Evolutionary conservation across 2,113 vertebrate genomes (phyloP).

Genomic region (Trematocara zebra): DNA sequence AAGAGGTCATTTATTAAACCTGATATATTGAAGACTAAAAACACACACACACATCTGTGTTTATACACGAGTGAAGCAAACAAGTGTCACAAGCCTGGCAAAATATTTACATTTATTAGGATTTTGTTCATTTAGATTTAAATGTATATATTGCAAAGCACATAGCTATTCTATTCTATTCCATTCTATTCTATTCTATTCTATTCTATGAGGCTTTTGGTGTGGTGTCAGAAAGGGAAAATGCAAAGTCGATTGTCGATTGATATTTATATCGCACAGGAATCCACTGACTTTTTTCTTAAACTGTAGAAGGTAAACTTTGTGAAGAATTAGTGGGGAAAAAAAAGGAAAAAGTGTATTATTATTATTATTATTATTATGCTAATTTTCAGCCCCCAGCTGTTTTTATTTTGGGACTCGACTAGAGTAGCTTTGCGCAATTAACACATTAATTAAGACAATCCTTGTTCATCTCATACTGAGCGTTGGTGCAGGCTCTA

Average conservation of each 20-base stretch:
- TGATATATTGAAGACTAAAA: neutral
- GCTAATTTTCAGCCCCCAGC: neutral
- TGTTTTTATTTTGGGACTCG: neutral
- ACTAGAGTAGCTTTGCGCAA: neutral
- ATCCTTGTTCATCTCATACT: neutral
- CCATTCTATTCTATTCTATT: neutral
- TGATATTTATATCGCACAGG: neutral
- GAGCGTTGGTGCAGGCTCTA: neutral
- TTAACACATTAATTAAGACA: neutral
- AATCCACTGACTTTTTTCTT: neutral
- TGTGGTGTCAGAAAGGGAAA: neutral
- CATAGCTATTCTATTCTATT: neutral
- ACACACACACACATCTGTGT: neutral
- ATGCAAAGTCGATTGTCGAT: accelerated
- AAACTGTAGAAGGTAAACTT: neutral
- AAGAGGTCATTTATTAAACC: neutral
- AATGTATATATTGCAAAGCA: neutral
- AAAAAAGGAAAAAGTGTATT: neutral
- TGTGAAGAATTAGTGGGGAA: neutral
- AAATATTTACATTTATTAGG: neutral
- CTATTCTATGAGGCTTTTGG: neutral
- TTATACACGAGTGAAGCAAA: accelerated
- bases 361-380: neutral
- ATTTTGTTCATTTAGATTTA: neutral
- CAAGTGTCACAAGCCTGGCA: neutral